Percentiles rank a stretch among this genome's conserved stretches.
Conservation (phyloP, 2,797 vertebrate species). For the Falco rusticolus region DNA sequence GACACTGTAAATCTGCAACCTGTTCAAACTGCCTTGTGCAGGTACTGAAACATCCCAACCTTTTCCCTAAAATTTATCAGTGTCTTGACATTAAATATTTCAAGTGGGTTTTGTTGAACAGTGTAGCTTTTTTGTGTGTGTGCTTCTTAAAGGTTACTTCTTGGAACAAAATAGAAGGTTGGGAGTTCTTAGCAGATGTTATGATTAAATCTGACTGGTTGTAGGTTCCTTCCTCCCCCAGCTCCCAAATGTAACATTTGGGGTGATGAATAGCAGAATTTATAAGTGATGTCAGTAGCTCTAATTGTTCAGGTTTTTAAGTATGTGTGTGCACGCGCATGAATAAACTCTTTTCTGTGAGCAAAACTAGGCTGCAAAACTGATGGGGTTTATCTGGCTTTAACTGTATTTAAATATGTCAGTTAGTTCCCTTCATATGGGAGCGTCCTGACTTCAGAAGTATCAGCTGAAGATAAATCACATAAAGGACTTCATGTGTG, state of each 20-base stretch:
- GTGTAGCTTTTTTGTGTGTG: neutral
- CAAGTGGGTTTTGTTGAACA: conserved; percentile 49
- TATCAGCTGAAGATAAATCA: neutral
- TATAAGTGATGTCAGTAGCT: conserved; percentile 22
- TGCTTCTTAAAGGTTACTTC: conserved; percentile 61
- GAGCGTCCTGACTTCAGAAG: neutral
- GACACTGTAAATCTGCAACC: neutral
- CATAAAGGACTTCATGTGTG: neutral
- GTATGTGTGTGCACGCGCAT: neutral
- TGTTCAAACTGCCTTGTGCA: neutral
- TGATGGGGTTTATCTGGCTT: conserved; percentile 45
- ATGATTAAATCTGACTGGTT: conserved; percentile 60
- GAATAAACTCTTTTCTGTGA: neutral
- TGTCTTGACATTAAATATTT: conserved; percentile 63
- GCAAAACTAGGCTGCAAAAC: conserved; percentile 16
- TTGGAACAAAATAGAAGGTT: conserved; percentile 59
- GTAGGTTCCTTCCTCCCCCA: conserved; percentile 54
- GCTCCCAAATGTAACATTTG: conserved; percentile 60
- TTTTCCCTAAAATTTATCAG: conserved; percentile 40
- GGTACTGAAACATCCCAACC: conserved; percentile 1
- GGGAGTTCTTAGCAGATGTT: conserved; percentile 62
- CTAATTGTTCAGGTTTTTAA: conserved; percentile 40
- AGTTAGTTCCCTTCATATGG: neutral
- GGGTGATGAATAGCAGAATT: conserved; percentile 55
- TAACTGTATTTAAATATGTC: conserved; percentile 26